Evolutionary conservation across 1,140 invertebrate genomes (phyloP).

Genomic region (Eciton burchellii): DNA sequence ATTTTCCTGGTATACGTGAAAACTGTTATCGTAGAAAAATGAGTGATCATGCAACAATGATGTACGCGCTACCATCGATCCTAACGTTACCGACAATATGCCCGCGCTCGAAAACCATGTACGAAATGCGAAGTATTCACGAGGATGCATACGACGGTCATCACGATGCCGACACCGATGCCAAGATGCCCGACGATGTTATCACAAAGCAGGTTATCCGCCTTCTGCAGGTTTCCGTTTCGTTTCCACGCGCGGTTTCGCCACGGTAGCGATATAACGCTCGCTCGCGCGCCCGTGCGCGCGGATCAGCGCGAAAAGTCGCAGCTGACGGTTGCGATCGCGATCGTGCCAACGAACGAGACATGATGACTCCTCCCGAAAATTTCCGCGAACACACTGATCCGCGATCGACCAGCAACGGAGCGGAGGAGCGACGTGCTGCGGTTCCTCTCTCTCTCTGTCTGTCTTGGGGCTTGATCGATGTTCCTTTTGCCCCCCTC

Average conservation of each 20-base stretch:
- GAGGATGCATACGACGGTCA: slow-evolving; percentile 72
- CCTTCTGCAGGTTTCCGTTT: slow-evolving; percentile 88
- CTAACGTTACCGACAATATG: slow-evolving; percentile 84
- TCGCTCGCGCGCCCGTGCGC: slow-evolving; percentile 48
- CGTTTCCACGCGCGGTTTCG: slow-evolving; percentile 75
- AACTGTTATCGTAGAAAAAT: slow-evolving; percentile 17
- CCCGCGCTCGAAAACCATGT: slow-evolving; percentile 87
- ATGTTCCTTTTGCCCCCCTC: slow-evolving; percentile 70
- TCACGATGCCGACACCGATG: slow-evolving; percentile 57
- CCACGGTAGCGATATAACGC: neutral
- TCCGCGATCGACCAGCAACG: slow-evolving; percentile 79
- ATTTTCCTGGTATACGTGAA: neutral
- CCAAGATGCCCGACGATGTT: slow-evolving; percentile 80
- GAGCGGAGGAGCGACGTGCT: slow-evolving; percentile 72
- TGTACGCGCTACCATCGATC: slow-evolving; percentile 87
- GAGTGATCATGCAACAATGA: slow-evolving; percentile 76
- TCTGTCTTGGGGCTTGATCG: slow-evolving; percentile 80
- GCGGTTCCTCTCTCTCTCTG: slow-evolving; percentile 32
- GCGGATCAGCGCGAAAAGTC: slow-evolving; percentile 66
- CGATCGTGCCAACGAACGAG: slow-evolving; percentile 51
- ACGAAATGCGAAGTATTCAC: slow-evolving; percentile 88
- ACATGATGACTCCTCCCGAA: slow-evolving; percentile 80
- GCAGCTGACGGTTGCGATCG: slow-evolving; percentile 55
- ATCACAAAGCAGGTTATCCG: slow-evolving; percentile 89
- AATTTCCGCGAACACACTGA: slow-evolving; percentile 82